Percentiles rank a stretch among this genome's conserved stretches.
Conservation (phyloP, 1,140 invertebrate species). For the Drosophila orena region DNA sequence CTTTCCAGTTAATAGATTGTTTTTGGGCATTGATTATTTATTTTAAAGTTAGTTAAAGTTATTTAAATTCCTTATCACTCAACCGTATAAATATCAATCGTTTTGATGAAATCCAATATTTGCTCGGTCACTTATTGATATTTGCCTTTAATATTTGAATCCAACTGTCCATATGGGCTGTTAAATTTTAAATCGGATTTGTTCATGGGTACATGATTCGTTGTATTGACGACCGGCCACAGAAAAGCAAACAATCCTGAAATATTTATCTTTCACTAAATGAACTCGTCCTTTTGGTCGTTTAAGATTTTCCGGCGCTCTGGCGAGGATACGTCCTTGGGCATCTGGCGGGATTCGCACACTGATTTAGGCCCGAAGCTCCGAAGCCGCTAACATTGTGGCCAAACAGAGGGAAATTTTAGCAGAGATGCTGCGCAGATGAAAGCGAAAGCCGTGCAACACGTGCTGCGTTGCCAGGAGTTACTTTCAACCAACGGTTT, state of each 20-base stretch:
- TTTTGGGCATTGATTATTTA: background rate
- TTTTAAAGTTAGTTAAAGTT: too few species aligned
- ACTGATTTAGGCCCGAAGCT: constrained; percentile 12
- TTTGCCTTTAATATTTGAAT: background rate
- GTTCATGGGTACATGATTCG: background rate
- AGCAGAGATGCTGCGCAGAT: constrained; percentile 35
- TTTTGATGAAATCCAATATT: background rate
- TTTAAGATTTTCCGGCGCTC: background rate
- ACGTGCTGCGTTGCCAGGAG: constrained; percentile 53
- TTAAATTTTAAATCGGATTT: constrained; percentile 3
- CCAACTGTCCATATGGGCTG: background rate
- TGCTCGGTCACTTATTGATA: background rate
- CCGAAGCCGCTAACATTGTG: constrained; percentile 1
- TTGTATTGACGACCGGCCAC: background rate
- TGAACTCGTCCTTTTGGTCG: constrained; percentile 18
- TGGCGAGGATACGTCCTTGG: constrained; percentile 24
- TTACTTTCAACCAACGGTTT: background rate
- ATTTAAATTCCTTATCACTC: background rate
- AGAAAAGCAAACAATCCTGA: constrained; percentile 3
- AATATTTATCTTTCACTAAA: background rate
- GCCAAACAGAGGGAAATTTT: constrained; percentile 37
- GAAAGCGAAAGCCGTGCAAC: constrained; percentile 64
- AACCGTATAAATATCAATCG: background rate
- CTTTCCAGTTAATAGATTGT: background rate
- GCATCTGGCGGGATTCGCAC: constrained; percentile 12